phyloP scores from a whole-genome alignment of 2,888 invertebrate species.

The Netelia virgata region DNA sequence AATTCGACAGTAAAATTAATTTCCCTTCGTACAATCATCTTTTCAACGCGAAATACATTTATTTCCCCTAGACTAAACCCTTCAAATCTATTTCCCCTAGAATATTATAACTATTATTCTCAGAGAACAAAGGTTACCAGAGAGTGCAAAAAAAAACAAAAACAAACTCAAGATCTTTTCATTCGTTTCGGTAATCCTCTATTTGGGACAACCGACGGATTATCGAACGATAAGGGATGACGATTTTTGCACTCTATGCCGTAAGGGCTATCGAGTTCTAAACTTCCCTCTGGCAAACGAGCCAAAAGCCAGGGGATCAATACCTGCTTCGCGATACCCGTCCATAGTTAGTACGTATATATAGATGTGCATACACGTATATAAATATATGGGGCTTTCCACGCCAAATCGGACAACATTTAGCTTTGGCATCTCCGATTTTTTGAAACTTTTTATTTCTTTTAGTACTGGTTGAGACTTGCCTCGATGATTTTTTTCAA shows the following conservation, averaged over 20 bases:
- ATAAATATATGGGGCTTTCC: no score
- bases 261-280: constrained; percentile 20
- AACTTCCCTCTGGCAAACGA: constrained; percentile 58
- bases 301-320: constrained; percentile 69
- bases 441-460: no score
- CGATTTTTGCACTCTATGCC: background rate
- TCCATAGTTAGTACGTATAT: constrained; percentile 20
- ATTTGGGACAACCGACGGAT: background rate
- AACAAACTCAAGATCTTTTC: background rate
- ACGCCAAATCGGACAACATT: no score
- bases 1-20: background rate
- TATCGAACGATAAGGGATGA: background rate
- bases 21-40: no score
- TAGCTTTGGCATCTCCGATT: no score
- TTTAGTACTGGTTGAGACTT: no score
- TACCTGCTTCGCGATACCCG: constrained; percentile 67
- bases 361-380: constrained; percentile 19
- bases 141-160: background rate
- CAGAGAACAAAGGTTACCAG: background rate
- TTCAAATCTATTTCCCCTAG: no score
- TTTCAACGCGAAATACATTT: no score
- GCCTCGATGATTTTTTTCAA: no score
- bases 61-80: no score
- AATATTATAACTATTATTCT: background rate
- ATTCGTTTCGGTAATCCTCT: background rate